A percentile compares a stretch with the other conserved stretches of the same genome.
Conservation (phyloP, 2,113 vertebrate species). For the Perognathus longimembris region DNA sequence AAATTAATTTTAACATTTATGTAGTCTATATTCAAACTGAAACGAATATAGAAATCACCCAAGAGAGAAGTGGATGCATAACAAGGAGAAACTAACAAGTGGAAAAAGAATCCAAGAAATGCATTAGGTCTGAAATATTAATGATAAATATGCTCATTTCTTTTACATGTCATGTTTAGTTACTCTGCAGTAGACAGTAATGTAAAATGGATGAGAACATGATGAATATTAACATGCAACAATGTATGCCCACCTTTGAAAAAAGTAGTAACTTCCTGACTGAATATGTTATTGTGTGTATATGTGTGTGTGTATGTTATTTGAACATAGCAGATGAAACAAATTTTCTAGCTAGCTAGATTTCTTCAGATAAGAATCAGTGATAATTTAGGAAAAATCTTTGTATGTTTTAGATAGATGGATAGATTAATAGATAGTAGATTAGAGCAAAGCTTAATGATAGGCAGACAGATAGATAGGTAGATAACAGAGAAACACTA, state of each 20-base stretch:
- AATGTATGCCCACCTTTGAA: neutral
- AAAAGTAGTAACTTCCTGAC: neutral
- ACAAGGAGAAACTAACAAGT: neutral
- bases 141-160: neutral
- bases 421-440: neutral
- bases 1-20: conserved; percentile 17
- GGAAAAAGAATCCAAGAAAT: neutral
- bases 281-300: neutral
- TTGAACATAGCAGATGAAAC: neutral
- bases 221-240: neutral
- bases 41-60: neutral
- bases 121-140: neutral
- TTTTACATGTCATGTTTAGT: neutral
- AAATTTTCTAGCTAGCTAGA: neutral
- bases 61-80: neutral
- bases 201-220: neutral
- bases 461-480: neutral
- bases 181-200: neutral
- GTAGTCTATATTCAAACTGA: neutral
- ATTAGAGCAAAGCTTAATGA: too few species aligned
- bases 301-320: neutral
- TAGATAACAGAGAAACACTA: neutral
- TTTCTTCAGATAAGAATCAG: neutral
- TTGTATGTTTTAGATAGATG: too few species aligned
- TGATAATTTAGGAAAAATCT: neutral